Evolutionary conservation across 2,113 vertebrate species (phyloP).

Genomic region (Pavo muticus): DNA sequence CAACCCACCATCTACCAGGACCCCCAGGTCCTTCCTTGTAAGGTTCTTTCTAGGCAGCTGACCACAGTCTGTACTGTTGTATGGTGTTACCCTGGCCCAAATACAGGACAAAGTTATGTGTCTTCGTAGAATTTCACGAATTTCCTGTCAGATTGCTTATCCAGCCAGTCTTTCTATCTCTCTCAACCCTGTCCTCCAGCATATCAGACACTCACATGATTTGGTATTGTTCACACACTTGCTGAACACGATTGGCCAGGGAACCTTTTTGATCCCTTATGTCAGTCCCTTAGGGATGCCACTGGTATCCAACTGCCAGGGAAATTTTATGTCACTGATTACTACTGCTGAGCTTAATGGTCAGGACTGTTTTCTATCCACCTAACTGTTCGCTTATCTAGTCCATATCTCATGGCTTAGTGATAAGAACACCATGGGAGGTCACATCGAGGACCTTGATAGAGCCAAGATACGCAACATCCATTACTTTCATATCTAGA

Average conservation of each 20-base stretch:
- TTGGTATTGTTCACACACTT: neutral
- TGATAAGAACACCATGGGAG: neutral
- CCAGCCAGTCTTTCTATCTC: neutral
- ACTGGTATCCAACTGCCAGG: rapidly evolving
- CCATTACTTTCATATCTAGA: neutral
- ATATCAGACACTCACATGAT: neutral
- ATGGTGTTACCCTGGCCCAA: neutral
- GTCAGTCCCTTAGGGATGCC: rapidly evolving
- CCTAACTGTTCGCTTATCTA: neutral
- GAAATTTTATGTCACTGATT: neutral
- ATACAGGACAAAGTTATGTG: neutral
- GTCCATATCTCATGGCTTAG: neutral
- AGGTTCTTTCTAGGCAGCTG: neutral
- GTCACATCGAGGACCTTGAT: neutral
- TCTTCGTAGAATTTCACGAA: neutral
- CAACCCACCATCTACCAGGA: too few relatives aligned
- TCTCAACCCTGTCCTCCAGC: neutral
- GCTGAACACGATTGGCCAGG: neutral
- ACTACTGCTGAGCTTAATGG: neutral
- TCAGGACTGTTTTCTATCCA: neutral
- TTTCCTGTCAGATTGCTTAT: rapidly evolving
- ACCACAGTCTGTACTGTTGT: neutral
- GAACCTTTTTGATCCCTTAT: neutral
- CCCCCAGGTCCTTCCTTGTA: rapidly evolving
- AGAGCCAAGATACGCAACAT: neutral